Evolutionary conservation across 2,797 vertebrate genomes (phyloP).

Genomic region (Dryobates pubescens): DNA sequence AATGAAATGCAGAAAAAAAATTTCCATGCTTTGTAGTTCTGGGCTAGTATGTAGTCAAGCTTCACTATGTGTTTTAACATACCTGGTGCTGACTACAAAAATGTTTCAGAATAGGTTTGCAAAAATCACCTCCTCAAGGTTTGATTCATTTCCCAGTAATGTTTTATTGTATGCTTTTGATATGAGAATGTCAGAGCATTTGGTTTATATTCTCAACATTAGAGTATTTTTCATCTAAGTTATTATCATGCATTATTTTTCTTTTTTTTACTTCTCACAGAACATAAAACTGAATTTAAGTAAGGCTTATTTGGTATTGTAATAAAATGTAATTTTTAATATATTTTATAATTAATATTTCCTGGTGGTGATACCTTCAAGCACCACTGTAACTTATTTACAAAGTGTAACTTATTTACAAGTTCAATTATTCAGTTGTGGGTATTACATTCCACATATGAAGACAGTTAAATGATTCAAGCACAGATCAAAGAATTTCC

Average conservation of each 20-base stretch:
- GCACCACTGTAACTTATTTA: no score
- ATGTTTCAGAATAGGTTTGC: not conserved
- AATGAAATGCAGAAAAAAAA: not conserved
- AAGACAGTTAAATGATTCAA: no score
- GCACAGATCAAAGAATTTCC: no score
- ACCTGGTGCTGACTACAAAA: not conserved
- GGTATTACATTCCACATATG: no score
- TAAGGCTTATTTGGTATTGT: not conserved
- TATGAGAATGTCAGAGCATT: not conserved
- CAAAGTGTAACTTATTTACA: no score
- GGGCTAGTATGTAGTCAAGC: not conserved
- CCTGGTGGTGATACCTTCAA: no score
- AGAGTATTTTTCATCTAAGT: not conserved
- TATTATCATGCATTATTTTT: not conserved
- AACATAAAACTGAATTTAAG: not conserved
- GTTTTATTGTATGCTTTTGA: not conserved
- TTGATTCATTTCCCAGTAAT: not conserved
- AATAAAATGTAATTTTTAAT: no score
- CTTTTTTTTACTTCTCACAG: not conserved
- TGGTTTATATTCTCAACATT: not conserved
- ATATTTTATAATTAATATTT: no score
- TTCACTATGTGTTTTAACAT: not conserved
- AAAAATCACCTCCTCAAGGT: not conserved
- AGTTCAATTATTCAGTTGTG: no score
- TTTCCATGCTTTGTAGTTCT: not conserved